phyloP scores from a whole-genome alignment of 2,888 invertebrate species.

The Leptinotarsa haldemani region DNA sequence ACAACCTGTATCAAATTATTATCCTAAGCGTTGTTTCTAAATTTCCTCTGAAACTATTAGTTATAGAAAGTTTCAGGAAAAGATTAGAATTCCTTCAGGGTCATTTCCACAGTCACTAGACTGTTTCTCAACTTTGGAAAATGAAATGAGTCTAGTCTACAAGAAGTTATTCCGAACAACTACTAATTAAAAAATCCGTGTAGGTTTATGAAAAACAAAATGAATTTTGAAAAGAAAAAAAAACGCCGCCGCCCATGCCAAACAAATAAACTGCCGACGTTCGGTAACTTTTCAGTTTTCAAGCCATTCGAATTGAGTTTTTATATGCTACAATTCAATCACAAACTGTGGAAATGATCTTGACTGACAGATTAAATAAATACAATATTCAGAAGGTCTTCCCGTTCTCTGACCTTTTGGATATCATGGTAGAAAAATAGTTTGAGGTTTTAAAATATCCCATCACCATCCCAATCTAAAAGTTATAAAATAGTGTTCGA shows the following conservation, averaged over 20 bases:
- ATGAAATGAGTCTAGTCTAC: background rate
- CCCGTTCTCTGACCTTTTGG: constrained; percentile 14
- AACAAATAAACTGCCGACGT: too few relatives aligned
- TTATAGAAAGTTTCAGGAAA: constrained; percentile 42
- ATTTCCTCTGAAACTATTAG: constrained; percentile 44
- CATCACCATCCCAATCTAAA: constrained; percentile 48
- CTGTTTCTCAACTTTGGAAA: too few relatives aligned
- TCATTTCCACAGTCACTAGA: background rate
- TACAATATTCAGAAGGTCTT: constrained; percentile 16
- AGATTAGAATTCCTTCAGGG: constrained; percentile 36
- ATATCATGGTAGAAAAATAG: constrained; percentile 17
- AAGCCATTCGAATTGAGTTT: too few relatives aligned
- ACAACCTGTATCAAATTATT: background rate
- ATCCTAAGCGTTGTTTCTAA: constrained; percentile 24
- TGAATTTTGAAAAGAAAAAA: too few relatives aligned
- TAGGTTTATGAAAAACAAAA: too few relatives aligned
- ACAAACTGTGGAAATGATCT: constrained; percentile 1
- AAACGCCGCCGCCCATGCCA: too few relatives aligned
- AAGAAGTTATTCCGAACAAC: background rate
- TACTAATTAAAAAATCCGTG: too few relatives aligned
- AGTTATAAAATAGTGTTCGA: constrained; percentile 44
- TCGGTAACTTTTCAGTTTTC: too few relatives aligned
- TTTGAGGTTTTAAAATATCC: constrained; percentile 41
- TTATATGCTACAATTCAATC: background rate
- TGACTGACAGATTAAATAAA: background rate